Base-by-base conservation (phyloP, 1,140 invertebrate genomes). In the Nomia melanderi region DNA sequence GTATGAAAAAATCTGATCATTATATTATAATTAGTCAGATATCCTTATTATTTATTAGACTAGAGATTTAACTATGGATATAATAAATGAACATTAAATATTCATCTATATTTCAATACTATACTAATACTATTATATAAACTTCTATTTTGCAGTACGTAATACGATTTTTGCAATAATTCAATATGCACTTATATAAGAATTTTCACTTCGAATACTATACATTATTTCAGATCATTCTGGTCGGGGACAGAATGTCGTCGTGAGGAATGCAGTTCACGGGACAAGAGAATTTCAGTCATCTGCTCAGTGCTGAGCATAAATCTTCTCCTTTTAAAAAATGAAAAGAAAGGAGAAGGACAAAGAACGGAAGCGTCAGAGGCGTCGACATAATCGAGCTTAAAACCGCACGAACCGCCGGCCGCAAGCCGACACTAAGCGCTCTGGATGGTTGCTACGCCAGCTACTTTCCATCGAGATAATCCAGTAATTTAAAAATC, bases 401-500 rank as follows among this genome's bases (percentile, higher is more conserved):
- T 86, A 84, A 89, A 88, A 84, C 85, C 81, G 78, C 81, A 80
- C 70, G 81, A 82, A 84, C 74, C 78, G 59, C 79, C 79, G 63
- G 78, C 76, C 79, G 83, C 85, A 70, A 86, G 81, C 81, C 77
- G 73, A 85, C 82, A 83, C 80, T 88, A 87, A 89, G 87, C 84
- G 83, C 39, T 78, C 88, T 84, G 84, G 82, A 88, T 87, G 79
- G 81, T 75, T 85, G 87, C 84, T 77, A 47, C 81, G 74, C 81
- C 79, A 87, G 82, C 87, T 81, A 88, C 82, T 86, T 88, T 86
- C 79, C 84, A 79, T 70, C 84, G 78, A 77, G 87, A 86, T 89
- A 85, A 89, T 89, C 88, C 81, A 77, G 84, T 87, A 90, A 88
- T 90, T 90, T 89, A 81, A 87, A 90, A 90, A 90, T 90, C 87